phyloP scores from a whole-genome alignment of 2,888 invertebrate species.

The Drepanosiphum platanoidis region DNA sequence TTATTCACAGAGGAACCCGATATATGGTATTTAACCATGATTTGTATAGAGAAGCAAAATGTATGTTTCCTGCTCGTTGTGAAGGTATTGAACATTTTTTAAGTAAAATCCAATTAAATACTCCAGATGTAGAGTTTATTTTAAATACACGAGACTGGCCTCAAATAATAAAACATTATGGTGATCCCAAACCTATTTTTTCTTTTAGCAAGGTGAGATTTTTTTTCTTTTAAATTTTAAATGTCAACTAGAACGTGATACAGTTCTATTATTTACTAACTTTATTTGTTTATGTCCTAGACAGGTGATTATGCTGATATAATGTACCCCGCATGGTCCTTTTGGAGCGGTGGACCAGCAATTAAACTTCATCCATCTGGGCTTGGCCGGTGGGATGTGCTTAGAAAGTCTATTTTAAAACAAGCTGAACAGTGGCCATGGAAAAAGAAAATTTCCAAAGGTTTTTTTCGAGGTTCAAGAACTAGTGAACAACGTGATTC shows the following conservation, averaged over 20 bases:
- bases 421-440: conserved; percentile 78
- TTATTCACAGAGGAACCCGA: conserved; percentile 57
- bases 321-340: conserved; percentile 96
- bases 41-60: conserved; percentile 83
- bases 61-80: conserved; percentile 93
- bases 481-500: conserved; percentile 92
- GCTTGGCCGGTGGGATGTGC: conserved; percentile 92
- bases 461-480: conserved; percentile 93
- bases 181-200: conserved; percentile 80
- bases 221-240: neutral
- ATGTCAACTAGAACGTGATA: conserved; percentile 68
- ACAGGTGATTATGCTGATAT: conserved; percentile 86
- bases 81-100: conserved; percentile 91
- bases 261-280: conserved; percentile 98
- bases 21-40: conserved; percentile 86
- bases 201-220: conserved; percentile 89
- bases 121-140: conserved; percentile 86
- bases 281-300: conserved; percentile 69
- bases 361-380: conserved; percentile 93
- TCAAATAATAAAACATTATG: conserved; percentile 77
- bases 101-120: conserved; percentile 73
- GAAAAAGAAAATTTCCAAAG: conserved; percentile 77
- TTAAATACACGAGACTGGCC: conserved; percentile 95
- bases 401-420: conserved; percentile 76
- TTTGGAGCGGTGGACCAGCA: conserved; percentile 98